Evolutionary conservation across 2,888 invertebrate species (phyloP), one percentile per base, ranked within the genome.

Genomic region (Habroteleia sp.): DNA sequence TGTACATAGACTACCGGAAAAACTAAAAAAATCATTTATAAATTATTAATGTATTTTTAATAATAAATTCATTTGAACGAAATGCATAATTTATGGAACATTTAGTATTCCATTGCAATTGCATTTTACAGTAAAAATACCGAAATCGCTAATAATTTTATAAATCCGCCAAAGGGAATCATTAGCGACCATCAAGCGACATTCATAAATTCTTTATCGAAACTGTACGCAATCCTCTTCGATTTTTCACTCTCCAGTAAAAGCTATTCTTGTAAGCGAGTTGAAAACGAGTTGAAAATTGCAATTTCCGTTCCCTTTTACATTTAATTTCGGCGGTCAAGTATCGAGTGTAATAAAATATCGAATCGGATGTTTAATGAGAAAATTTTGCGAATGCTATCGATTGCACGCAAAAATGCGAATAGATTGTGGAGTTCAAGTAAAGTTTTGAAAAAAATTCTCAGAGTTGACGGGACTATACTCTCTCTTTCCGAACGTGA

Each of bases 401-500:
- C 65, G 72, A 73, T 65, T 73, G 25, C 68, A n/a, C 13, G n/a
- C 35, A 27, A 6, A 68, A 68, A 56, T 33, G 11, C 48, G 39
- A 56, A 46, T 68, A 58, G 50, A 33, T 31, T 42, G n/a, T n/a
- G 10, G 2, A 13, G 52, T 35, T 23, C 58, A 42, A 58, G 42
- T 48, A 11, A 17, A 23, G 13, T 46, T 46, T 17, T 11, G 5
- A 65, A 54, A 41, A 68, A 33, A 37, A 35, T 69, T 20, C 39
- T 66, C 56, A 11, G 33, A 37, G 1, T 39, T 17, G 13, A 14
- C 63, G 35, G 14, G 39, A 58, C 63, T n/a, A n/a, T n/a, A n/a
- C n/a, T 65, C 58, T 58, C 72, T 65, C 42, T 37, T 37, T 14
- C 13, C 25, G 52, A 50, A 65, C 65, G 72, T 65, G 72, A 65